These are phyloP conservation scores for Eupeodes latifasciatus DNA, from an alignment of 2,888 invertebrate genomes.

Conservation along the genomic window DNA sequence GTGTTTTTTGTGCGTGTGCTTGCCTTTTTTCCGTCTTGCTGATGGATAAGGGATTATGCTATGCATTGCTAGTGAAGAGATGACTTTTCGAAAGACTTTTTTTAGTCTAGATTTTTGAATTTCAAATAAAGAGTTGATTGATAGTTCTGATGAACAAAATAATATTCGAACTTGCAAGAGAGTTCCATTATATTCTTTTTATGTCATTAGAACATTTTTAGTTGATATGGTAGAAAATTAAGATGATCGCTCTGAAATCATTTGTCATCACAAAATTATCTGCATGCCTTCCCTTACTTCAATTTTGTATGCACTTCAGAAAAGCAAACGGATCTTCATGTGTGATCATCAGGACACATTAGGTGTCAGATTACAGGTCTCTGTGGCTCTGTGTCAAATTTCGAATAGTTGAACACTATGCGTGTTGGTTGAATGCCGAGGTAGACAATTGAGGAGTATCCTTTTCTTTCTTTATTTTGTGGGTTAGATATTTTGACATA, in stretches of 20 bases:
- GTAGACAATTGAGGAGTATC: constrained; percentile 17
- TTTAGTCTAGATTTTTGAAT: neutral
- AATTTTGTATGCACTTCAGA: constrained; percentile 39
- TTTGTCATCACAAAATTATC: constrained; percentile 57
- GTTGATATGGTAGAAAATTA: constrained; percentile 7
- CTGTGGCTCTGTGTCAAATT: constrained; percentile 62
- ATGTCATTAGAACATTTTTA: constrained; percentile 47
- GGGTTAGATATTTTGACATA: constrained; percentile 66
- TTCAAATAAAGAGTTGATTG: constrained; percentile 35
- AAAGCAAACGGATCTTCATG: constrained; percentile 46
- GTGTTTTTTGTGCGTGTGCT: neutral
- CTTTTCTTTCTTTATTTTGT: neutral
- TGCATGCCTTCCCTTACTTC: constrained; percentile 9
- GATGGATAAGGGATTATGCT: constrained; percentile 11
- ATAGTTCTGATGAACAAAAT: constrained; percentile 2
- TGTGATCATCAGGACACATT: constrained; percentile 59
- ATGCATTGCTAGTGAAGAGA: neutral
- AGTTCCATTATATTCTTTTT: neutral
- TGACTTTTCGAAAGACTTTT: neutral
- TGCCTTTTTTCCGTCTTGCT: constrained; percentile 21
- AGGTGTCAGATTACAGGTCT: constrained; percentile 55
- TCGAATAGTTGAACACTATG: constrained; percentile 56
- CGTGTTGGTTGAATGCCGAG: constrained; percentile 17
- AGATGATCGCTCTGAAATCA: constrained; percentile 25
- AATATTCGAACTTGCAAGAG: neutral